Conservation (phyloP, 2,888 invertebrate genomes). For the Leptinotarsa peninsularis region DNA sequence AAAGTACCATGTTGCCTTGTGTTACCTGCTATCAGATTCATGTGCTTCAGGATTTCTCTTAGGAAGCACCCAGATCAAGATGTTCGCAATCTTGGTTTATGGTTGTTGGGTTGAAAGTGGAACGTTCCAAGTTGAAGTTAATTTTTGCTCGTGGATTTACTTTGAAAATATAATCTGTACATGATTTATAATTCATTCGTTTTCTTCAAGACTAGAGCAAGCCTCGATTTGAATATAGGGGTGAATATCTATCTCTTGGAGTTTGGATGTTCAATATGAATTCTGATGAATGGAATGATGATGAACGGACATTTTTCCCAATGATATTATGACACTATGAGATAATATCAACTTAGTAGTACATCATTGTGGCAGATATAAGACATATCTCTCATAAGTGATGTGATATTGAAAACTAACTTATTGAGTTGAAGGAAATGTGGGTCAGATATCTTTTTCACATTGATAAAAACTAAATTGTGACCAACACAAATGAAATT, state of each 20-base stretch:
- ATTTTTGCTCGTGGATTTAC: conserved; percentile 39
- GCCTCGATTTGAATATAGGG: conserved; percentile 29
- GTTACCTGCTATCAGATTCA: conserved; percentile 25
- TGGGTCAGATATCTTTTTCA: background rate
- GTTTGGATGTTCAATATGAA: conserved; percentile 38
- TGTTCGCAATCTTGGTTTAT: conserved; percentile 39
- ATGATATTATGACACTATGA: conserved; percentile 1
- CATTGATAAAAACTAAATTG: no score
- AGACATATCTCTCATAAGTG: background rate
- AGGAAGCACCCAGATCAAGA: conserved; percentile 30
- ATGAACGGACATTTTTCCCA: conserved; percentile 30
- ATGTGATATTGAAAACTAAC: background rate
- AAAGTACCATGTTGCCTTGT: background rate
- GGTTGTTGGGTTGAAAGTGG: conserved; percentile 33
- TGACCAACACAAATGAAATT: no score
- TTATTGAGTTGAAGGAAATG: background rate
- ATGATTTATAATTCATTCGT: conserved; percentile 48
- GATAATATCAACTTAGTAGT: background rate
- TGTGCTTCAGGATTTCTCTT: conserved; percentile 16
- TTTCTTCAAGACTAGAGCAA: conserved; percentile 42
- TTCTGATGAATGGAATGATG: conserved; percentile 29
- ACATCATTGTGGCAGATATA: background rate
- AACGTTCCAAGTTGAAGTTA: conserved; percentile 40
- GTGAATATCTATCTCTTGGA: conserved; percentile 19
- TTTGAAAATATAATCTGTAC: conserved; percentile 45